Conservation (phyloP, 2,888 invertebrate species). For the Venusia cambrica region DNA sequence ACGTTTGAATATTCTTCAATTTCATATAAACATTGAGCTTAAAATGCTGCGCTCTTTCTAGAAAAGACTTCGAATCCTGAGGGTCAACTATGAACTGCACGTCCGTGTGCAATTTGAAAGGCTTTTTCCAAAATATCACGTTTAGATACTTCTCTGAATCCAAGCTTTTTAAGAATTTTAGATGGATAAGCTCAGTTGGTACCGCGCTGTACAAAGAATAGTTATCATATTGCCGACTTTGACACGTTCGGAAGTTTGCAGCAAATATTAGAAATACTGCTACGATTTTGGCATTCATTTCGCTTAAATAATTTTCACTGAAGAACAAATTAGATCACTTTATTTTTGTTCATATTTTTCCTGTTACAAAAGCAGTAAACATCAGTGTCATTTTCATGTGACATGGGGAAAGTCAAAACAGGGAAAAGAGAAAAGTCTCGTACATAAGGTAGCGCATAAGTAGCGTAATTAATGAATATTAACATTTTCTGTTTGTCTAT, state of each 20-base stretch:
- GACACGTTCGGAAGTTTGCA: constrained; percentile 37
- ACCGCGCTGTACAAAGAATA: constrained; percentile 41
- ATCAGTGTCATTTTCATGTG: no score
- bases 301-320: no score
- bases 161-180: constrained; percentile 54
- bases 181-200: constrained; percentile 44
- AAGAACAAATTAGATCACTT: no score
- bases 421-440: no score
- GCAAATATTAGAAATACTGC: constrained; percentile 39
- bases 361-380: no score
- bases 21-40: constrained; percentile 36
- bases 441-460: no score
- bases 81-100: constrained; percentile 53
- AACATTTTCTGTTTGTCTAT: no score
- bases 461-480: no score
- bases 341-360: constrained; percentile 11
- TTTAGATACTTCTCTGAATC: constrained; percentile 50
- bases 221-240: constrained; percentile 44
- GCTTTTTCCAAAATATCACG: constrained; percentile 53
- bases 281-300: constrained; percentile 45
- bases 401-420: no score
- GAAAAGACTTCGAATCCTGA: constrained; percentile 39
- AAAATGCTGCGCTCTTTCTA: constrained; percentile 49
- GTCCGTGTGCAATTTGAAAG: constrained; percentile 44
- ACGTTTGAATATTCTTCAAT: constrained; percentile 49